Evolutionary conservation across 37 sponge, comb jelly and placozoan species (phyloP), one percentile per base, ranked within the genome.

Genomic region (Halisarca cf. caerulea): DNA sequence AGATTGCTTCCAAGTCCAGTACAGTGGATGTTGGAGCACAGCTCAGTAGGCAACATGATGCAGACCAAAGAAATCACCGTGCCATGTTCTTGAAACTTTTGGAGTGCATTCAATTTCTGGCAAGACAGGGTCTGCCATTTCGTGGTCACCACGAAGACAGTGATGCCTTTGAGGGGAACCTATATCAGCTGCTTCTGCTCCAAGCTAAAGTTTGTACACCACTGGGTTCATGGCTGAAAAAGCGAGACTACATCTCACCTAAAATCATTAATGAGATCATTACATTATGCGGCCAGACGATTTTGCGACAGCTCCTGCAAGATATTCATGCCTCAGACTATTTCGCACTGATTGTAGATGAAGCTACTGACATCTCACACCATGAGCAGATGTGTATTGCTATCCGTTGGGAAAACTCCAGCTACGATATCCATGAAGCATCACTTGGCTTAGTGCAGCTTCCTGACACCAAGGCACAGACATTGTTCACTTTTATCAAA

Each of bases 401-500:
- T 24, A 75, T 92, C 77, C 24, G 92, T 25, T 92, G 86, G 89
- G 80, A 75, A 18, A 89, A 92, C 62, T 20, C 59, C 51, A 75
- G 28, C 30, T 88, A 79, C 44, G 47, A 42, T 5, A 68, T 88
- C 27, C 89, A 85, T 82, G 89, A 92, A 85, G 80, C 78, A 20
- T 2, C 79, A 18, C 66, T 92, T 51, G 86, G 86, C 37, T 62
- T 92, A 35, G 8, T 92, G 25, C 86, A 88, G 27, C 59, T 92
- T 11, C 84, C 86, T 58, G 71, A 91, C 75, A 91, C 87, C 28
- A 91, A 80, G 45, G 84, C 85, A 66, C 37, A 23, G 36, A 91
- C 84, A 24, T 39, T 91, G 14, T 91, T 87, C 73, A 33, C 80
- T 70, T 75, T 66, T 0, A 72, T 89, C 18, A 80, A 89, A 59